phyloP scores from a whole-genome alignment of 2,797 vertebrate genomes.

The Clarias laeviceps region DNA sequence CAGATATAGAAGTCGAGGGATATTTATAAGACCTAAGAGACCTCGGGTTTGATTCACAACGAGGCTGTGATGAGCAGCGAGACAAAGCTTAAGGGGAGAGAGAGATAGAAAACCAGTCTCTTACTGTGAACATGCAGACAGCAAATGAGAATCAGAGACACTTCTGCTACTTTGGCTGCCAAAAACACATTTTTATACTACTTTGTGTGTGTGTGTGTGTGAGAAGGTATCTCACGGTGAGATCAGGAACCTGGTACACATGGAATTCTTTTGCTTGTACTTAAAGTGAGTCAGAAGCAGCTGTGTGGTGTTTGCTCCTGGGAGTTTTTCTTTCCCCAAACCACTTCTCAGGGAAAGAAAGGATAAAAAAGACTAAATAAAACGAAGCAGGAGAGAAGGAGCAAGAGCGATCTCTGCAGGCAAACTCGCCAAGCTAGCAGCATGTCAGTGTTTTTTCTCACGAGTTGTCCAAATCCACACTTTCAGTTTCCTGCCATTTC shows the following conservation, averaged over 20 bases:
- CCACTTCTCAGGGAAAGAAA: conserved; percentile 11
- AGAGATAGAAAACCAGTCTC: not conserved
- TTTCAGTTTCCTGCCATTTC: not conserved
- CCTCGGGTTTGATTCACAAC: not conserved
- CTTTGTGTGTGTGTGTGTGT: not conserved
- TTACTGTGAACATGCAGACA: not conserved
- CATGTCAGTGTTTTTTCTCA: not conserved
- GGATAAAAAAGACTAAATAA: not conserved
- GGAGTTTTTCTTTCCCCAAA: not conserved
- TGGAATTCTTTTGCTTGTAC: not conserved
- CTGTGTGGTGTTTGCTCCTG: not conserved
- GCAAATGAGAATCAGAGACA: not conserved
- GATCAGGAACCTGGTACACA: not conserved
- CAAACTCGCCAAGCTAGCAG: not conserved
- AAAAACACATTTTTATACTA: not conserved
- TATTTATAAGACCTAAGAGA: not conserved
- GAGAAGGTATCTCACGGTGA: not conserved
- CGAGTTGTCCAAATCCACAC: not conserved
- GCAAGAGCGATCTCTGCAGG: not conserved
- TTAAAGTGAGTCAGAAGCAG: not conserved
- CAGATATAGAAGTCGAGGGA: not conserved
- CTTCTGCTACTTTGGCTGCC: not conserved
- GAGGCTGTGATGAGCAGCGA: not conserved
- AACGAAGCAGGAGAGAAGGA: not conserved
- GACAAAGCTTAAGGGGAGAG: not conserved